These are phyloP conservation scores for Rhopilema esculentum DNA, from an alignment of 30 jellyfish, hydroid and myxozoan genomes.

Conservation along the genomic window DNA sequence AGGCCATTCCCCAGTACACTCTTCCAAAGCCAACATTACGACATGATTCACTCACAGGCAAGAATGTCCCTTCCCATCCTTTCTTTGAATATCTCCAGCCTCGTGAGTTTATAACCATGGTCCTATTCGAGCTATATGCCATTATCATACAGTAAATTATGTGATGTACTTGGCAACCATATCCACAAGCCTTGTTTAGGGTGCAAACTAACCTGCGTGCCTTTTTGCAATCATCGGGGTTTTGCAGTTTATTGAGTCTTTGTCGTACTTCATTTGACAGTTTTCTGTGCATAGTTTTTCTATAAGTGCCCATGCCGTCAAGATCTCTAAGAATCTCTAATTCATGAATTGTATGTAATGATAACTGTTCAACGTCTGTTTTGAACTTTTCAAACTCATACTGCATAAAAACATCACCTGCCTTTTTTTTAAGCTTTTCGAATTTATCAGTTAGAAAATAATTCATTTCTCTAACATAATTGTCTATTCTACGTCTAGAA, in stretches of 20 bases:
- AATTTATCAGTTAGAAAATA: constrained; percentile 66
- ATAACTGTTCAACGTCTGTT: constrained; percentile 58
- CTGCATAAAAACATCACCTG: constrained; percentile 46
- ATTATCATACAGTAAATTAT: constrained; percentile 87
- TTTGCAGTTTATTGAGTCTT: constrained; percentile 75
- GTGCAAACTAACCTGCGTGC: constrained; percentile 86
- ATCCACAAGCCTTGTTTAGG: constrained; percentile 96
- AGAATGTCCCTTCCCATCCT: constrained; percentile 93
- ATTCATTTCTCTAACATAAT: constrained; percentile 84
- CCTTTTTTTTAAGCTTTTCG: constrained; percentile 29
- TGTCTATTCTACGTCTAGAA: constrained; percentile 73
- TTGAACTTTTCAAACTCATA: constrained; percentile 41
- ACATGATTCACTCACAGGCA: constrained; percentile 88
- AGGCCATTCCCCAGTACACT: constrained; percentile 83
- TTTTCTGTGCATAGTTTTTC: constrained; percentile 45
- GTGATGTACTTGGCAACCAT: constrained; percentile 98
- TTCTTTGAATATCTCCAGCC: constrained; percentile 94
- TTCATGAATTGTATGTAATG: constrained; percentile 74
- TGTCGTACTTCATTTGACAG: constrained; percentile 71
- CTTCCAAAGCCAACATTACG: constrained; percentile 61
- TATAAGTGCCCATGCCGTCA: constrained; percentile 65
- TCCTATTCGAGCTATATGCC: constrained; percentile 89
- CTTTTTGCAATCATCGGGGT: constrained; percentile 84
- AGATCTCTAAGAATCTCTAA: constrained; percentile 68
- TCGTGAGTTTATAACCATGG: constrained; percentile 83